Evolutionary conservation across 1,140 invertebrate species (phyloP).

Genomic region (Dendrolimus kikuchii): DNA sequence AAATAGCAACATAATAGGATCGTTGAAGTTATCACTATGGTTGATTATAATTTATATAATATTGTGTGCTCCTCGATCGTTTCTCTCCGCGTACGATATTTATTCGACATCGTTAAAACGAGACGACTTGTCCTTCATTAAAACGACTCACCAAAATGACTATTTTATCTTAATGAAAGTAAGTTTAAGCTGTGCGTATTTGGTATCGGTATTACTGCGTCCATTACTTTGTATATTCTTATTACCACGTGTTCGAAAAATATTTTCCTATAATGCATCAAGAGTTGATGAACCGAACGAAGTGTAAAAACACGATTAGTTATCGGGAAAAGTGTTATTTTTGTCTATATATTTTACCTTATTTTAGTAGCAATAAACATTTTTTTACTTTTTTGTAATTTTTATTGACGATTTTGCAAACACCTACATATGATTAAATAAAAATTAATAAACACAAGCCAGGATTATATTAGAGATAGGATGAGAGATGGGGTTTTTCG

Average conservation of each 20-base stretch:
- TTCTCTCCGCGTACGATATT: conserved; percentile 37
- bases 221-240: conserved; percentile 45
- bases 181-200: conserved; percentile 40
- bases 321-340: too few relatives aligned
- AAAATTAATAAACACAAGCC: too few relatives aligned
- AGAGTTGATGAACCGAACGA: conserved; percentile 18
- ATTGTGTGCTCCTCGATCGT: conserved; percentile 49
- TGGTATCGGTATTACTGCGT: conserved; percentile 38
- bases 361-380: too few relatives aligned
- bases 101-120: conserved; percentile 27
- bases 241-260: conserved; percentile 38
- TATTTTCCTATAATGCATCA: conserved; percentile 33
- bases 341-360: too few relatives aligned
- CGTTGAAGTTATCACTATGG: conserved; percentile 56
- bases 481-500: too few relatives aligned
- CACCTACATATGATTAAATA: too few relatives aligned
- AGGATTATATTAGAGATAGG: too few relatives aligned
- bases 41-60: conserved; percentile 49
- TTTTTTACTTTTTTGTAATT: too few relatives aligned
- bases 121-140: conserved; percentile 19
- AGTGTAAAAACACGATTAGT: conserved; percentile 11
- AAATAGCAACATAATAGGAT: conserved; percentile 35
- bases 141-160: conserved; percentile 22
- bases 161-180: conserved; percentile 34
- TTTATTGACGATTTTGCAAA: too few relatives aligned